Conservation (phyloP, 1,140 invertebrate genomes). For the Bombyx mandarina region DNA sequence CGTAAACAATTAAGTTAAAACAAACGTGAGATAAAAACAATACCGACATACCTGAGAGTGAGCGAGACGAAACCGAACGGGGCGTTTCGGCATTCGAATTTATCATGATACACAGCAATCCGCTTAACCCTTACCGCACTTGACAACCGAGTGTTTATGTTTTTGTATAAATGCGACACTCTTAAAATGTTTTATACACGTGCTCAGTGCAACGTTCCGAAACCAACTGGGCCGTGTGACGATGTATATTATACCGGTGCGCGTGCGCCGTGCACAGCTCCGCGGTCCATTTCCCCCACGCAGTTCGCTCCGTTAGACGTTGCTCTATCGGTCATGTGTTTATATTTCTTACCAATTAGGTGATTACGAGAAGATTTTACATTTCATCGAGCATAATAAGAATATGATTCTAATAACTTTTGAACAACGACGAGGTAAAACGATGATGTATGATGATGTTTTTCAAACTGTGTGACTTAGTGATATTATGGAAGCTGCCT, state of each 20-base stretch:
- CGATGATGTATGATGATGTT: no score
- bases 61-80: slow-evolving; percentile 4
- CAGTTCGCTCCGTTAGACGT: slow-evolving; percentile 62
- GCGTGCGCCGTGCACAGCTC: slow-evolving; percentile 51
- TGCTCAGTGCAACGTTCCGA: slow-evolving; percentile 55
- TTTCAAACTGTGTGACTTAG: no score
- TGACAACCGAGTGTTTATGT: slow-evolving; percentile 9
- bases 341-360: no score
- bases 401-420: no score
- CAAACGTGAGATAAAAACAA: background rate
- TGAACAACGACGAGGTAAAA: no score
- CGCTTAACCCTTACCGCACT: slow-evolving; percentile 14
- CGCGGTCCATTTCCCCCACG: slow-evolving; percentile 68
- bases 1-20: no score
- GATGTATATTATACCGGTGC: slow-evolving; percentile 60
- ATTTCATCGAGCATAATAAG: no score
- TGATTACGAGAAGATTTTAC: no score
- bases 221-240: slow-evolving; percentile 60
- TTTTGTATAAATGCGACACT: slow-evolving; percentile 21
- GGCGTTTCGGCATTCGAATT: slow-evolving; percentile 16
- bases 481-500: no score
- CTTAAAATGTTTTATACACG: slow-evolving; percentile 32
- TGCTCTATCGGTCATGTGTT: slow-evolving; percentile 32
- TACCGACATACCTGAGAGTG: slow-evolving; percentile 17
- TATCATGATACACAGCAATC: slow-evolving; percentile 9